These are phyloP conservation scores for Hemaris fuciformis DNA, from an alignment of 2,888 invertebrate genomes.

Conservation along the genomic window DNA sequence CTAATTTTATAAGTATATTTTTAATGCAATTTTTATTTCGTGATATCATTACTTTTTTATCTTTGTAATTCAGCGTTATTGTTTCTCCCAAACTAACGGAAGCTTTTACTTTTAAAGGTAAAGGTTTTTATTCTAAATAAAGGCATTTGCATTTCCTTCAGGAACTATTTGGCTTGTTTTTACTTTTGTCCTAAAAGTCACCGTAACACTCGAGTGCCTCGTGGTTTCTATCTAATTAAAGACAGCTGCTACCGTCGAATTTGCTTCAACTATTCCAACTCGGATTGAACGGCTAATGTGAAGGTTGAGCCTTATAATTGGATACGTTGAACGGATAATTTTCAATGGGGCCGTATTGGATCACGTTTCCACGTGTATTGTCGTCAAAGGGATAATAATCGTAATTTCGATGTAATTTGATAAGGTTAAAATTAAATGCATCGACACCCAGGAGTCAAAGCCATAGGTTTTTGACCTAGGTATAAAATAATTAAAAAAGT, in stretches of 20 bases:
- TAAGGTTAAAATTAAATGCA: too few species aligned
- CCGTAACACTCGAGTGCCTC: background rate
- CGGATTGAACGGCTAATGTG: background rate
- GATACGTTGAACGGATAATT: background rate
- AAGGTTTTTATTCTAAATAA: background rate
- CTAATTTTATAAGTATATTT: too few species aligned
- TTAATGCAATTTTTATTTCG: too few species aligned
- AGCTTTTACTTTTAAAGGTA: background rate
- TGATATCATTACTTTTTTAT: too few species aligned
- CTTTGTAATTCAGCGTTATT: too few species aligned
- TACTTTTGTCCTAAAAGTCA: background rate
- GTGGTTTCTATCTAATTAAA: background rate
- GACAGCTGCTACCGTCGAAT: slow-evolving; percentile 2
- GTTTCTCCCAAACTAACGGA: background rate
- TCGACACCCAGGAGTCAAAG: too few species aligned
- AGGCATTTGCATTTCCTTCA: background rate
- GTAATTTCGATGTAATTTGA: background rate
- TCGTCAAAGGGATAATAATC: background rate
- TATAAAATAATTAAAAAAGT: too few species aligned
- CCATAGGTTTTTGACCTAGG: too few species aligned
- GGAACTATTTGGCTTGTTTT: background rate
- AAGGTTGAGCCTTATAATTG: slow-evolving; percentile 2
- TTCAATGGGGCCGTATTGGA: background rate
- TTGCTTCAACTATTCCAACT: background rate
- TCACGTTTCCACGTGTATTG: background rate